Evolutionary conservation across 23 tunicate species (phyloP).

Genomic region (Clavelina lepadiformis): DNA sequence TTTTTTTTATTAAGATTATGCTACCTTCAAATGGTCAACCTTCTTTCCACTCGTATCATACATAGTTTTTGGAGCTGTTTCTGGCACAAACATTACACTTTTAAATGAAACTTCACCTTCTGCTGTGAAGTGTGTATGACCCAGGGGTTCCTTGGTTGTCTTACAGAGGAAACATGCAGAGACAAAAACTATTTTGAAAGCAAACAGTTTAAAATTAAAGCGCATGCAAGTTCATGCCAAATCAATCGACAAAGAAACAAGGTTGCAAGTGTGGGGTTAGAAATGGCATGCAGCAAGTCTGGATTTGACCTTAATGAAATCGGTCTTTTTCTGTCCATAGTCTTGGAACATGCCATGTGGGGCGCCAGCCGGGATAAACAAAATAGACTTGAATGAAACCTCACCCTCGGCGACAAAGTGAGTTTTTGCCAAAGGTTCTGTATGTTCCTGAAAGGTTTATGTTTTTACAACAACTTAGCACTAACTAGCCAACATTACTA

Average conservation of each 20-base stretch:
- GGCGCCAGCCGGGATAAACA: conserved; percentile 79
- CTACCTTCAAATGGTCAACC: conserved; percentile 91
- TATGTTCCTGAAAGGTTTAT: conserved; percentile 43
- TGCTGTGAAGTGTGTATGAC: conserved; percentile 81
- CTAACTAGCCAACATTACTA: background rate
- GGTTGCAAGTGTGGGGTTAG: background rate
- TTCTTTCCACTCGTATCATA: conserved; percentile 58
- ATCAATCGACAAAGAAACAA: background rate
- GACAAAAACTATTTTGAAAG: conserved; percentile 9
- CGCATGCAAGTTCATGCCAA: background rate
- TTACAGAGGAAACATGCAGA: conserved; percentile 21
- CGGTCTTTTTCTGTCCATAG: conserved; percentile 93
- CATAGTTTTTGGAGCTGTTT: conserved; percentile 78
- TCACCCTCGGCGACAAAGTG: conserved; percentile 99
- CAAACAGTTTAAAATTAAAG: background rate
- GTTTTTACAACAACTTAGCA: background rate
- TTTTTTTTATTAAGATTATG: too few relatives aligned
- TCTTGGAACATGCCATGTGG: conserved; percentile 90
- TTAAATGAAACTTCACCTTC: conserved; percentile 98
- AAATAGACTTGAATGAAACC: conserved; percentile 91
- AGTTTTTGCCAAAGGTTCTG: conserved; percentile 88
- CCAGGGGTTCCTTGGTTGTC: conserved; percentile 60
- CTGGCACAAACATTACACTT: conserved; percentile 77
- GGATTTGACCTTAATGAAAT: conserved; percentile 84
- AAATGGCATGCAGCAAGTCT: conserved; percentile 2